phyloP scores from a whole-genome alignment of 2,797 vertebrate species.

The Sebastes umbrosus region DNA sequence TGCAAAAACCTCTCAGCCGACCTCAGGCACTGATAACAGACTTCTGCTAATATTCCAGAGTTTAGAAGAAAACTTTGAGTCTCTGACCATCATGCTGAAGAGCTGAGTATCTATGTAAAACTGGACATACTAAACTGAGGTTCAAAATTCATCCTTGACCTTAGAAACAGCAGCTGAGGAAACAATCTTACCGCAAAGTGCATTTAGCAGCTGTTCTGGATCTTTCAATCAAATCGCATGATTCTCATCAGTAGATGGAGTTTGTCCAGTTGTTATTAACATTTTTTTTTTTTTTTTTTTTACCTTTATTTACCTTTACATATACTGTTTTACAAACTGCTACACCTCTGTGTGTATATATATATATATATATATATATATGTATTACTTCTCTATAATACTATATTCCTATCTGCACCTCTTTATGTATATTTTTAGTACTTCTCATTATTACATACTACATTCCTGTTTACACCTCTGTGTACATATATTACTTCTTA shows the following conservation, averaged over 20 bases:
- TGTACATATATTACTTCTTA: too few relatives aligned
- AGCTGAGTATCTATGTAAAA: background rate
- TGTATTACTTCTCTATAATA: too few relatives aligned
- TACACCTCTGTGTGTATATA: too few relatives aligned
- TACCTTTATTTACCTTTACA: too few relatives aligned
- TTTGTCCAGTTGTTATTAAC: too few relatives aligned
- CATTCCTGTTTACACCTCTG: too few relatives aligned
- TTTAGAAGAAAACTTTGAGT: constrained; percentile 10
- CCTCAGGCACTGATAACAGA: background rate
- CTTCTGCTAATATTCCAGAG: background rate
- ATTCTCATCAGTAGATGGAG: background rate
- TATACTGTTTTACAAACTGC: too few relatives aligned
- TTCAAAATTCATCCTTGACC: background rate
- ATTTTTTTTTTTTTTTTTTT: too few relatives aligned
- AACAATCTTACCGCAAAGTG: background rate
- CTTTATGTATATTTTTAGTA: too few relatives aligned
- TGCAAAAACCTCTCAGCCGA: constrained; percentile 27
- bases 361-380: too few relatives aligned
- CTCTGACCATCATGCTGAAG: background rate
- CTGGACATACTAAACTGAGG: background rate
- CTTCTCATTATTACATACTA: too few relatives aligned
- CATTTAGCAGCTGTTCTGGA: background rate
- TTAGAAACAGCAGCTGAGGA: background rate
- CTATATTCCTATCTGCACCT: too few relatives aligned
- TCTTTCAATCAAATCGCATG: background rate